Evolutionary conservation across 1,140 invertebrate genomes (phyloP).

Genomic region (Drosophila tropicalis): DNA sequence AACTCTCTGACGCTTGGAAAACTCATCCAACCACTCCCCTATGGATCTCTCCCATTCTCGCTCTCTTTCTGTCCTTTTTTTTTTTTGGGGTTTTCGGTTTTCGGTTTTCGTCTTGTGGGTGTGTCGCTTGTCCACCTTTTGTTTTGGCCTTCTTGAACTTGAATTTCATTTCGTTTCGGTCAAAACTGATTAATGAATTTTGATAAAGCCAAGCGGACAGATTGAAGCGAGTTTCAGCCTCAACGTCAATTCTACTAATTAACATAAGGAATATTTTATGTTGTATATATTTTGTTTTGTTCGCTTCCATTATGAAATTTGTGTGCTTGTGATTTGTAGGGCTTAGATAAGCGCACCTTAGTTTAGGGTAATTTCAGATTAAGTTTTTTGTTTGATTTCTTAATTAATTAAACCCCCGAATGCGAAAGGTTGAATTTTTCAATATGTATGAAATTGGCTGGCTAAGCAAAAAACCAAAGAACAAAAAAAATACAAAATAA

Average conservation of each 20-base stretch:
- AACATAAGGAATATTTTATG: conserved; percentile 53
- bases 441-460: conserved; percentile 7
- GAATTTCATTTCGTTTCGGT: conserved; percentile 46
- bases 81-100: conserved; percentile 2
- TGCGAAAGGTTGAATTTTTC: background rate
- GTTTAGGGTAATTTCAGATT: conserved; percentile 32
- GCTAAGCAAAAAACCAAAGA: conserved; percentile 16
- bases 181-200: conserved; percentile 71
- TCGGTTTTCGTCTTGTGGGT: conserved; percentile 37
- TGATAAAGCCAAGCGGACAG: conserved; percentile 61
- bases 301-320: conserved; percentile 69
- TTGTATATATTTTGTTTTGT: conserved; percentile 5
- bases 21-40: background rate
- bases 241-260: conserved; percentile 62
- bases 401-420: conserved; percentile 51
- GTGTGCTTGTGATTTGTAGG: conserved; percentile 36
- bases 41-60: background rate
- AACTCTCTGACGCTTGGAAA: conserved; percentile 3
- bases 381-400: conserved; percentile 37
- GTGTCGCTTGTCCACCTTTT: conserved; percentile 38
- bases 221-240: conserved; percentile 24
- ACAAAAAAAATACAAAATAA: too few relatives aligned
- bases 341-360: conserved; percentile 59
- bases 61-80: background rate
- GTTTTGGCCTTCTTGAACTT: conserved; percentile 31